Base-by-base conservation (phyloP, 1,140 invertebrate genomes). In the Cydia strobilella region DNA sequence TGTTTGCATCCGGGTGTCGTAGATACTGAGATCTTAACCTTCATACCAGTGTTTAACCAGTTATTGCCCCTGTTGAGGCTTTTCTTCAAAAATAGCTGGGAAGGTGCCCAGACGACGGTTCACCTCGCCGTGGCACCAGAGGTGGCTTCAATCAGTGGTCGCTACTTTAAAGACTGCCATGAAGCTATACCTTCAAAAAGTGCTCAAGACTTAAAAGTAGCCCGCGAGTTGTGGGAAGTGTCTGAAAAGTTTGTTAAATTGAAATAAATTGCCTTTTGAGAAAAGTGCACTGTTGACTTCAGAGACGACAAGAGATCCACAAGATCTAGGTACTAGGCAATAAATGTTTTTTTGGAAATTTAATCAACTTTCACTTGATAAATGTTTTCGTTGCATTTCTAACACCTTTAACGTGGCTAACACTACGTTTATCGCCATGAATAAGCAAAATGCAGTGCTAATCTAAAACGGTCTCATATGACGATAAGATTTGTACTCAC, bases 1-100 rank as follows among this genome's bases (percentile, higher is more conserved):
- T 96, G 95, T 83, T 87, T 98, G 27, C 96, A 98, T 93, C 97
- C 98, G 2, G 97, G 97, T 9, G 83, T 93, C 7, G 92, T 95
- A 0, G 83, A 88, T n/a, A 96, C 95, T 1, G 94, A 95, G 12
- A 77, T 86, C 15, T 6, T 79, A n/a, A 15, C 25, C n/a, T 39
- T 4, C 2, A 10, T 66, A 35, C 25, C 63, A n/a, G 15, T 66
- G 23, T 7, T 66, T 27, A 95, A 98, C 83, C 7, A 51, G 3
- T 23, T 27, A 15, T 12, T 35, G 48, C 27, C 27, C 10, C 23
- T 39, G 25, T 20, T 75, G 78, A 92, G 42, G 27, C 6, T 62
- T 10, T 74, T 74, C 9, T 74, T 59, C 18, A 82, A 94, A 84
- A 85, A 79, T 66, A 39, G 86, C 5, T 77, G 80, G 63, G 88